These are phyloP conservation scores for Xiphophorus hellerii DNA, from an alignment of 2,113 vertebrate genomes.

Conservation along the genomic window DNA sequence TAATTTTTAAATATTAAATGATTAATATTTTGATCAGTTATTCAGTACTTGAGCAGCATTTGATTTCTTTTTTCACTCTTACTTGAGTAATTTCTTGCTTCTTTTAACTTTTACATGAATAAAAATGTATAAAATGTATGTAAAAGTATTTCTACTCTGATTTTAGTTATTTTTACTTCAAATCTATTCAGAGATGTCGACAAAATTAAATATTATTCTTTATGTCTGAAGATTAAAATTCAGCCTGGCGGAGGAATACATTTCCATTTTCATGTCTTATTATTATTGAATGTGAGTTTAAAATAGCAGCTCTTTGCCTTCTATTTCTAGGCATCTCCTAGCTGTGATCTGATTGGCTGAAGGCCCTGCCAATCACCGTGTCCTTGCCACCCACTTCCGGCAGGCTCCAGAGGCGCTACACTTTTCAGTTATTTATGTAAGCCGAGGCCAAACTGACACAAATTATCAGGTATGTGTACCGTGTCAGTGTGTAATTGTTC, in stretches of 20 bases:
- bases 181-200: no score
- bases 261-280: slow-evolving; percentile 1
- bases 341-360: slow-evolving; percentile 54
- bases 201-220: no score
- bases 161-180: no score
- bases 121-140: no score
- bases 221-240: no score
- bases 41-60: no score
- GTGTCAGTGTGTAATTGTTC: background rate
- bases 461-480: slow-evolving; percentile 53
- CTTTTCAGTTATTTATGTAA: slow-evolving; percentile 57
- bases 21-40: no score
- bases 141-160: no score
- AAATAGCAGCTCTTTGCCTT: slow-evolving; percentile 26
- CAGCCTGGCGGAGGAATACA: background rate
- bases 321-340: slow-evolving; percentile 3
- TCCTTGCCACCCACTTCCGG: slow-evolving; percentile 73
- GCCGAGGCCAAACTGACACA: slow-evolving; percentile 7
- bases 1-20: no score
- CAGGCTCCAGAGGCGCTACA: slow-evolving; percentile 9
- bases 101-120: no score
- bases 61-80: no score
- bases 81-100: no score
- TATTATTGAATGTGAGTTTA: background rate
- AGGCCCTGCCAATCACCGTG: slow-evolving; percentile 53